Evolutionary conservation across 2,113 vertebrate genomes (phyloP), one percentile per base, ranked within the genome.

Genomic region (Pteruthius melanotis): DNA sequence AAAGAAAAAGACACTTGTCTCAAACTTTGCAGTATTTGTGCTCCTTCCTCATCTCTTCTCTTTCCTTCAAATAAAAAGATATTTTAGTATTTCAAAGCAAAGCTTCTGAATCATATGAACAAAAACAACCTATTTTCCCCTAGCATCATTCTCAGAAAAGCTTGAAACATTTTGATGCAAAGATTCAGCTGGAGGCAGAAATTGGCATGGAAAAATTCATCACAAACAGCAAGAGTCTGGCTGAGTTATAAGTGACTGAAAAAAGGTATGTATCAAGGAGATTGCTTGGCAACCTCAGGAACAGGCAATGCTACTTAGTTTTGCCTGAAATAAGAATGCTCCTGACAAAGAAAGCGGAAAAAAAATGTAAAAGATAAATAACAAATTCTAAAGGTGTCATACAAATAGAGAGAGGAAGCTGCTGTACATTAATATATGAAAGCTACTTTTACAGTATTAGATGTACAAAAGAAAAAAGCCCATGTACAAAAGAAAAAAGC

Each of bases 101-200:
- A 90, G 12, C 20, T 86, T 74, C 64, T 86, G 71, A 88, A 80
- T 90, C 68, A 47, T 74, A 63, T 8, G 14, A 66, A 54, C 26
- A 90, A 90, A 90, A 94, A 56, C 21, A 92, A 90, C 23, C 18
- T 74, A 42, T 88, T 92, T 96, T 83, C 30, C 76, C 35, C 21
- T 61, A 77, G 26, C 28, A 90, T 86, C 30, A 9, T 90, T 80
- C 82, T 80, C 71, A 93, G 63, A 83, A 88, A 93, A 83, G 37
- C 66, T 90, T 83, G 66, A 83, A 93, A 93, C 21, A 53, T 90
- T 85, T 49, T 13, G 4, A 93, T 83, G 63, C 88, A 86, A 93
- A 93, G 75, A 94, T 93, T 90, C 86, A 93, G 83, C 88, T 93
- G 75, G 54, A 96, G 86, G 92, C 85, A 90, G 70, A 93, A 94